These are phyloP conservation scores for Acanthosepion esculentum DNA, from an alignment of 2,888 invertebrate genomes.

Conservation along the genomic window DNA sequence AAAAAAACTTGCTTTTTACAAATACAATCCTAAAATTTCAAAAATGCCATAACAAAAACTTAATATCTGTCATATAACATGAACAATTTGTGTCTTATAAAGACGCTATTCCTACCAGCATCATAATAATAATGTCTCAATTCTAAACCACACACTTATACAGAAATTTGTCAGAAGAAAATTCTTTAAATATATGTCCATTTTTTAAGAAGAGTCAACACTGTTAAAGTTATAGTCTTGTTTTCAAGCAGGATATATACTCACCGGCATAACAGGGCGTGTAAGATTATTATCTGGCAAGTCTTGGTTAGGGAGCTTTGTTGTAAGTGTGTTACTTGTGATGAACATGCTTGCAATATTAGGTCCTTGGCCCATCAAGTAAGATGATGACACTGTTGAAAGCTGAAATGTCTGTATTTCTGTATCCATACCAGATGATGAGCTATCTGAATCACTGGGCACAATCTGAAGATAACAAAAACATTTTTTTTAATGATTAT, in stretches of 20 bases:
- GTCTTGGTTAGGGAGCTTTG: constrained; percentile 34
- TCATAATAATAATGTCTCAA: no score
- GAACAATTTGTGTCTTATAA: no score
- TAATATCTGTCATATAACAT: no score
- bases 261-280: constrained; percentile 43
- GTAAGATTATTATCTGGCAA: constrained; percentile 6
- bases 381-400: constrained; percentile 34
- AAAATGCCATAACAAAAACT: no score
- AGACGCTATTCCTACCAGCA: no score
- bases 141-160: no score
- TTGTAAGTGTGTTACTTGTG: constrained; percentile 55
- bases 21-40: no score
- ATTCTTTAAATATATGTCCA: no score
- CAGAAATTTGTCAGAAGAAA: no score
- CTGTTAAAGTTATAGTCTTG: not conserved
- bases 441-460: not conserved
- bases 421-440: not conserved
- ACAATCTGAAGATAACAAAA: not conserved
- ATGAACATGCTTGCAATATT: constrained; percentile 62
- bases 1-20: no score
- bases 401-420: constrained; percentile 35
- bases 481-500: not conserved
- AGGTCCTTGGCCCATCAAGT: constrained; percentile 54
- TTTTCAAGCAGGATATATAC: not conserved
- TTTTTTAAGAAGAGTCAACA: not conserved